phyloP scores from a whole-genome alignment of 2,888 invertebrate genomes.

The Pyrocoelia pectoralis region DNA sequence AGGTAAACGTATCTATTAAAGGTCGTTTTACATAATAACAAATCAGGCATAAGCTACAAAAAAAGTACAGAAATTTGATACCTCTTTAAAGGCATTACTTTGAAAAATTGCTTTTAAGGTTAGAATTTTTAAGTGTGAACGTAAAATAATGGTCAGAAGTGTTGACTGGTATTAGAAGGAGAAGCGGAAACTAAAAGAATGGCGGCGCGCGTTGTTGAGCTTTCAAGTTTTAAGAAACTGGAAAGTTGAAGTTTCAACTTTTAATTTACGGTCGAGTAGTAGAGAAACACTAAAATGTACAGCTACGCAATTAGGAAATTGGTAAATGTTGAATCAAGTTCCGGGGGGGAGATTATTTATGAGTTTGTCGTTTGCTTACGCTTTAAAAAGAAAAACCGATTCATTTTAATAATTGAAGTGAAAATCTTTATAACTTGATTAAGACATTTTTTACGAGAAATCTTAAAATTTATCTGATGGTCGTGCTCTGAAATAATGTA shows the following conservation, averaged over 20 bases:
- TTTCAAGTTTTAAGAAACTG: constrained; percentile 23
- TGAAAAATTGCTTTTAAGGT: constrained; percentile 38
- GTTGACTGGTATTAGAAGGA: constrained; percentile 18
- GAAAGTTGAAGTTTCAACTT: constrained; percentile 48
- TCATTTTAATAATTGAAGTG: neutral
- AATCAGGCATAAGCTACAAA: constrained; percentile 21
- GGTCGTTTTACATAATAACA: constrained; percentile 25
- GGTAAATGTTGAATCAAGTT: constrained; percentile 37
- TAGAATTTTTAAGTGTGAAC: constrained; percentile 39
- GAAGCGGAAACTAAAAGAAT: constrained; percentile 33
- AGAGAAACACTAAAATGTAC: constrained; percentile 47
- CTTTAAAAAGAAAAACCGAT: constrained; percentile 5
- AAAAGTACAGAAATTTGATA: constrained; percentile 32
- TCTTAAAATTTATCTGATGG: neutral
- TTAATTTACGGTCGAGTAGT: constrained; percentile 51
- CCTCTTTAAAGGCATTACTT: constrained; percentile 37
- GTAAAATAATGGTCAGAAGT: constrained; percentile 37
- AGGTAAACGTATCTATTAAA: constrained; percentile 9
- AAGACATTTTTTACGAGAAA: neutral
- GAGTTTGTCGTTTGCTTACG: constrained; percentile 20
- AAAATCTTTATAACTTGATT: neutral
- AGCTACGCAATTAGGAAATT: constrained; percentile 49
- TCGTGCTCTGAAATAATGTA: neutral
- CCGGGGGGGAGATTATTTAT: constrained; percentile 33
- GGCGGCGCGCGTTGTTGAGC: constrained; percentile 24